These are phyloP conservation scores for Cydia strobilella DNA, from an alignment of 1,140 invertebrate species.

Conservation along the genomic window DNA sequence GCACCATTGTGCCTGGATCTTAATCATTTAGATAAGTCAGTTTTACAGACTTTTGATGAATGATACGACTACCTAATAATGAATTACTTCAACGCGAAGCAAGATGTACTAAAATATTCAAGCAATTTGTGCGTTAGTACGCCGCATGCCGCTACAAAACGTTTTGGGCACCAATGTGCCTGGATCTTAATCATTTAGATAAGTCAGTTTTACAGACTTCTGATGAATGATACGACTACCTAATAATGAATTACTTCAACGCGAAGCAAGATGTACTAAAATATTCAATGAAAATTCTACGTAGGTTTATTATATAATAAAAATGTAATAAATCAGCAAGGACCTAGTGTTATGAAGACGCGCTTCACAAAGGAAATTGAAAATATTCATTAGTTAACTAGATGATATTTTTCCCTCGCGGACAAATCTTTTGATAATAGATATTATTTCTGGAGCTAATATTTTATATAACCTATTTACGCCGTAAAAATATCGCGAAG, in stretches of 20 bases:
- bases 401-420: background rate
- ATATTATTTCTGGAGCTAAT: background rate
- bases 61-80: background rate
- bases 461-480: background rate
- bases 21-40: constrained; percentile 33
- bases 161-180: constrained; percentile 34
- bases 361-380: constrained; percentile 8
- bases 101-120: background rate
- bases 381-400: constrained; percentile 18
- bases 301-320: background rate
- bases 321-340: constrained; percentile 5
- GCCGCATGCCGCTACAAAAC: constrained; percentile 37
- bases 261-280: background rate
- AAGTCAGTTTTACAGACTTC: background rate
- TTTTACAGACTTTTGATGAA: background rate
- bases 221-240: background rate
- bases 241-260: background rate
- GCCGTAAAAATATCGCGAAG: too few relatives aligned
- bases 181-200: constrained; percentile 34
- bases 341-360: background rate
- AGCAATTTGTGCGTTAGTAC: too few relatives aligned
- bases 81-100: background rate
- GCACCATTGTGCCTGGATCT: constrained; percentile 19
- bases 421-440: background rate
- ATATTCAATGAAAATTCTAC: background rate